Evolutionary conservation across 2,888 invertebrate species (phyloP), one percentile per base, ranked within the genome.

Genomic region (Macrostomum cliftonense): DNA sequence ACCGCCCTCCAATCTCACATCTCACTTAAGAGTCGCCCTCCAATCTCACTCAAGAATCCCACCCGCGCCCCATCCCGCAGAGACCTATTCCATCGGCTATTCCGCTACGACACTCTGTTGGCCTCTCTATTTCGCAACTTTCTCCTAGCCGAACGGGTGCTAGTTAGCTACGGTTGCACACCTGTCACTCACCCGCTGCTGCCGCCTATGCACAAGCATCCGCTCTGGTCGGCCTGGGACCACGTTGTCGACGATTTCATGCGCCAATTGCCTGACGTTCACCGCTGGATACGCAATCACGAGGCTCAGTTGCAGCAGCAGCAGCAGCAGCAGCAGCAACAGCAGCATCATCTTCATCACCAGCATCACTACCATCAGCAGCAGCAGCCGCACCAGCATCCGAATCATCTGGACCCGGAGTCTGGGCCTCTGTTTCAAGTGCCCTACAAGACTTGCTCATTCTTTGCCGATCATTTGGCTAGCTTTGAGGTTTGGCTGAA

Each of bases 41-140:
- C 28, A 28, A 28, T 28, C n/a, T n/a, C n/a, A n/a, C n/a, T n/a
- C n/a, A n/a, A n/a, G n/a, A n/a, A n/a, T n/a, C n/a, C n/a, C n/a
- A n/a, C n/a, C n/a, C n/a, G n/a, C n/a, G n/a, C n/a, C n/a, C n/a
- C n/a, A n/a, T n/a, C n/a, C n/a, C n/a, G 16, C 71, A 42, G 71
- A 70, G 91, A 93, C 59, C 74, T 89, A 59, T 95, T 97, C 73
- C 93, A 97, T 74, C 84, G 82, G 68, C 74, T 97, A 57, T 97
- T 97, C 71, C 78, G 97, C 20, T 91, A 97, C 70, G 97, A 97
- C 72, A 76, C 97, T 57, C 77, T 97, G 48, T 93, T 97, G n/a
- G 97, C 97, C 51, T 88, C 88, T 67, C 76, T 97, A 49, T 95
- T 95, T 73, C 78, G 97, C 40, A 97, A 97, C 75, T 99, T 86